Evolutionary conservation across 2,797 vertebrate species (phyloP), one percentile per base, ranked within the genome.

Genomic region (Benthosema pterotum): DNA sequence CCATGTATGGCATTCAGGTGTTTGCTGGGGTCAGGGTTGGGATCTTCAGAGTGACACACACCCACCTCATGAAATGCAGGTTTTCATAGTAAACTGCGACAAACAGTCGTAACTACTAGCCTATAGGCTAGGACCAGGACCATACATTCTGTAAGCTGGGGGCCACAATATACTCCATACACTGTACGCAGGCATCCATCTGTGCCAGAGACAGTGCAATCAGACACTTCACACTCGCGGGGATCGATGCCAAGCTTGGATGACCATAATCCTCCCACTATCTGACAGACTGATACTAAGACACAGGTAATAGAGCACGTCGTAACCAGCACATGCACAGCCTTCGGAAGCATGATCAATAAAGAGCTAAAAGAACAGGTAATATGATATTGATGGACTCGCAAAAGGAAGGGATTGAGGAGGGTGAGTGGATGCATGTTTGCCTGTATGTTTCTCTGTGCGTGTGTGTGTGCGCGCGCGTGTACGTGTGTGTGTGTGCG

Each of bases 361-460:
- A 89, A 22, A 69, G 68, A 74, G 78, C 85, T 72, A 85, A 86
- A 83, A 83, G 87, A 87, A 83, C 86, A 86, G 68, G 84, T 91
- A 87, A 94, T 93, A 90, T 90, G 87, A 88, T 92, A 94, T 92
- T 90, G 92, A 93, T 85, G 81, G 67, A 74, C 17, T 60, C 45
- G 51, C 82, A 63, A 75, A 63, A 75, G 86, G 83, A 63, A 54
- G 19, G 28, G 28, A 77, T 69, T 54, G 59, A 72, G 63, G 70
- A 75, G 32, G 68, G 52, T 18, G 74, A 69, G 75, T 74, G 84
- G 75, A 80, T 72, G 72, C 32, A 17, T 11, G 19, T 53, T 55
- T 38, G 16, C 17, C 25, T 15, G 51, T 81, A 76, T 52, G 72
- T 72, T n/a, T 56, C 2, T 28, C 45, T 22, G 57, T 16, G 45